phyloP scores from a whole-genome alignment of 2,888 invertebrate genomes.

The Isoperla grammatica region DNA sequence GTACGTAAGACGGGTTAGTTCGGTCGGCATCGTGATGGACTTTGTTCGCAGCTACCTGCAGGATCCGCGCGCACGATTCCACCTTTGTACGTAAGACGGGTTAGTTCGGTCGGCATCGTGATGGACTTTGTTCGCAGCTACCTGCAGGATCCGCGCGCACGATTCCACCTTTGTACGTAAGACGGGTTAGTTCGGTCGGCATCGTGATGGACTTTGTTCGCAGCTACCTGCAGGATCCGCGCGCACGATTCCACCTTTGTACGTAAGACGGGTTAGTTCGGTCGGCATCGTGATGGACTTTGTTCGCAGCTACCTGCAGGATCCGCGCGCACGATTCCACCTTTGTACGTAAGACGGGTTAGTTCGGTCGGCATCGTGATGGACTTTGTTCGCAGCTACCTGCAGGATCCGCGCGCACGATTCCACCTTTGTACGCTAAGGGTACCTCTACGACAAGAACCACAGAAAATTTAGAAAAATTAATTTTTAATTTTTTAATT shows the following conservation, averaged over 20 bases:
- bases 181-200: too few species aligned
- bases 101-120: conserved; percentile 61
- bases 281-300: conserved; percentile 66
- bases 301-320: conserved; percentile 61
- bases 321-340: conserved; percentile 62
- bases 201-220: conserved; percentile 69
- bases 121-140: conserved; percentile 67
- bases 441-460: too few species aligned
- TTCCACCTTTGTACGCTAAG: conserved; percentile 85
- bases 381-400: conserved; percentile 66
- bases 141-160: conserved; percentile 56
- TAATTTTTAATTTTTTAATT: too few species aligned
- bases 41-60: conserved; percentile 69
- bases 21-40: conserved; percentile 60
- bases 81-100: conserved; percentile 70
- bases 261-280: too few species aligned
- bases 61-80: conserved; percentile 60
- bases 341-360: conserved; percentile 85
- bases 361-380: conserved; percentile 61
- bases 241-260: conserved; percentile 72
- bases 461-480: too few species aligned
- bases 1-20: conserved; percentile 65
- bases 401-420: conserved; percentile 56
- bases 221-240: conserved; percentile 59
- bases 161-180: conserved; percentile 81